These are phyloP conservation scores for Nephila pilipes DNA, from an alignment of 1,140 invertebrate genomes.

Conservation along the genomic window DNA sequence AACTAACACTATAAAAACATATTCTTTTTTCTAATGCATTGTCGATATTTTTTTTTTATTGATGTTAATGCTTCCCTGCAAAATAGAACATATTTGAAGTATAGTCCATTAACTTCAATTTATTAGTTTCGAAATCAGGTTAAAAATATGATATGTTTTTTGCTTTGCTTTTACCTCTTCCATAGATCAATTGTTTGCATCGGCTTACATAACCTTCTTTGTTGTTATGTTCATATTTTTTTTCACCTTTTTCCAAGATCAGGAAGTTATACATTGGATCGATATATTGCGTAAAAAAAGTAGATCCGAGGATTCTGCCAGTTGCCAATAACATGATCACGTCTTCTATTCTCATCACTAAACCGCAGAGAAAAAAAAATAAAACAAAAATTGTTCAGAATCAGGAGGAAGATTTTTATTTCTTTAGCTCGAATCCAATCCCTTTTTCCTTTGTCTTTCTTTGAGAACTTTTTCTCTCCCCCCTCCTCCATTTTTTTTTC, in stretches of 20 bases:
- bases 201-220: no score
- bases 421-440: neutral
- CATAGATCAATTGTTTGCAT: no score
- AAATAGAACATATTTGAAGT: neutral
- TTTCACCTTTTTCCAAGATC: neutral
- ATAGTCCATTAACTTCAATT: neutral
- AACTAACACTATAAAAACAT: neutral
- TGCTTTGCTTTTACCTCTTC: no score
- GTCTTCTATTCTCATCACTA: neutral
- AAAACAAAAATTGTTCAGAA: neutral
- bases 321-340: constrained; percentile 30
- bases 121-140: neutral
- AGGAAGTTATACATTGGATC: neutral
- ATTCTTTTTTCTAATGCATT: neutral
- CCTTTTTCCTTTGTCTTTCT: neutral
- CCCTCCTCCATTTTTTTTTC: neutral
- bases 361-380: neutral
- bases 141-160: no score
- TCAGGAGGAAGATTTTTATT: neutral
- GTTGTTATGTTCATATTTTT: neutral
- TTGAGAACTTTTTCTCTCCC: neutral
- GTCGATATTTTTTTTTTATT: neutral
- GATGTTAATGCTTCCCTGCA: neutral
- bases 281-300: neutral
- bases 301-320: neutral